Evolutionary conservation across 1,140 invertebrate species (phyloP), one percentile per base, ranked within the genome.

Genomic region (Parapsyche elsis): DNA sequence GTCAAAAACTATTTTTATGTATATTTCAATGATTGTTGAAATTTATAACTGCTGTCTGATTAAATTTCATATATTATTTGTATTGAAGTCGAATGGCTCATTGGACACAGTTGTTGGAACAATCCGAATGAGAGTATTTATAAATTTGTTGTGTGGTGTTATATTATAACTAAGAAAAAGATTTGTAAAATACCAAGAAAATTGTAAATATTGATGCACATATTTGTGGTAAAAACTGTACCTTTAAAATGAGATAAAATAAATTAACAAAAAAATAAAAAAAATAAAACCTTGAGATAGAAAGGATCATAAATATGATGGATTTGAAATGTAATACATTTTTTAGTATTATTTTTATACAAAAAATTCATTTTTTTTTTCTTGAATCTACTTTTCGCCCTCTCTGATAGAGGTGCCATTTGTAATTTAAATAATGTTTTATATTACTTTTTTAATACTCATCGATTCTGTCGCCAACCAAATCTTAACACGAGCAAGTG

Each of bases 171-270:
- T 78, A 64, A 49, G 49, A 80, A 82, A n/a, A 78, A 75, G 59
- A 71, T 30, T 76, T 83, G 82, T 83, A 83, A 79, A 83, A 78
- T 82, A 79, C 76, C 80, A 78, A 75, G 64, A 78, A 78, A 78
- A 77, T 81, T 81, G 79, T 83, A 81, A 80, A 83, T 83, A 83
- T 77, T 64, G 61, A 76, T 83, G 82, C 82, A 83, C 82, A 81
- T 83, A 83, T 79, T 81, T 80, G 79, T 80, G 82, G 76, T 83
- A 80, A 81, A 80, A 83, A 81, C 57, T 78, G 82, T 83, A 83
- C 82, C 82, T 83, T 80, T 76, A 78, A 78, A 80, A 78, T 74
- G 81, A 75, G 23, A 71, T 71, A 30, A 71, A 44, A 71, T 38
- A 44, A n/a, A 67, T 19, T 53, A 16, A 53, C 16, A 16, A 53